Evolutionary conservation across 2,888 invertebrate genomes (phyloP).

Genomic region (Ophraella communa): DNA sequence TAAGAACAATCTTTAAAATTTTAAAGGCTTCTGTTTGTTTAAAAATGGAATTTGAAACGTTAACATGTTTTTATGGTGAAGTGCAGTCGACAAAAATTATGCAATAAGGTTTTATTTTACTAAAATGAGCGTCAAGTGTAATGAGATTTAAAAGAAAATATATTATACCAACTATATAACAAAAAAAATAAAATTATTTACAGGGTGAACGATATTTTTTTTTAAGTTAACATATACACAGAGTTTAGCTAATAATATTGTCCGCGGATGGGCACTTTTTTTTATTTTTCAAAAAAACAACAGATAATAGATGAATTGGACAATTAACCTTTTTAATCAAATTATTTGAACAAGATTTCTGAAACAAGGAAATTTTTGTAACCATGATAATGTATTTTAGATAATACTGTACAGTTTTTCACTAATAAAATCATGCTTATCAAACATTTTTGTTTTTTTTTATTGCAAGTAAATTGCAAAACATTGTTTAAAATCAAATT

Average conservation of each 20-base stretch:
- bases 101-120: background rate
- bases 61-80: conserved; percentile 2
- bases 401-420: background rate
- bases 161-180: conserved; percentile 18
- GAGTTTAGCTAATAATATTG: conserved; percentile 49
- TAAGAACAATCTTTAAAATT: no score
- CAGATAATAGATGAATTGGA: conserved; percentile 48
- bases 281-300: conserved; percentile 37
- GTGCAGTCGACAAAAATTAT: conserved; percentile 19
- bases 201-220: conserved; percentile 33
- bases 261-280: conserved; percentile 55
- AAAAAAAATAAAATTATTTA: conserved; percentile 40
- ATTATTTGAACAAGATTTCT: no score
- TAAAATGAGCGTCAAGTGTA: conserved; percentile 1
- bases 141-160: conserved; percentile 8
- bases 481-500: background rate
- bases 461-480: background rate
- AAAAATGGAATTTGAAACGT: conserved; percentile 23
- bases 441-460: background rate
- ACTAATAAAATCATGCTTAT: background rate
- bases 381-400: background rate
- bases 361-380: no score
- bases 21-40: conserved; percentile 15
- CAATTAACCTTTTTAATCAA: conserved; percentile 27
- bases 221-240: conserved; percentile 22